Evolutionary conservation across 2,888 invertebrate species (phyloP), one percentile per base, ranked within the genome.

Genomic region (Epinotia brunnichana): DNA sequence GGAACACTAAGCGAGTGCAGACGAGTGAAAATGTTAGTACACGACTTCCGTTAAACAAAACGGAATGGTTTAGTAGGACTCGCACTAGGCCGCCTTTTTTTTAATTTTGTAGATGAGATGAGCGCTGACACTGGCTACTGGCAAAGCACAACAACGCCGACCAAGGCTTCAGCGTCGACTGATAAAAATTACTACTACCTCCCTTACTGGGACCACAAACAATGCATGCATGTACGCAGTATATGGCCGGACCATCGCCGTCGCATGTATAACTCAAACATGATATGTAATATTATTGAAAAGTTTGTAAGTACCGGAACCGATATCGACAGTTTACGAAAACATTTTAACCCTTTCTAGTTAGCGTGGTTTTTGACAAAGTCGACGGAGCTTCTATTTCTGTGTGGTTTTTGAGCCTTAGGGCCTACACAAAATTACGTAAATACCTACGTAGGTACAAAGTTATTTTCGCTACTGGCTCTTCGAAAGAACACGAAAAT

Each of bases 191-290:
- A 97, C 82, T 97, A 96, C 83, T 96, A 95, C 83, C 86, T 97
- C 64, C 97, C 97, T 0, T 96, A 96, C 82, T 96, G 96, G 96
- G 97, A 97, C 81, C 95, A 96, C 82, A 98, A 98, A 81, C 98
- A 97, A 0, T 97, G 97, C 84, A 95, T 98, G 94, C 97, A 97
- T 83, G 95, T 98, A 10, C 94, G 96, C 74, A 96, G 96, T 62
- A 94, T 95, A 44, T 96, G 97, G 95, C 97, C 97, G 0, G 98
- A 98, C 87, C 95, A 97, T 78, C 93, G 97, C 54, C 93, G 96
- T 2, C 94, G 98, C 77, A 96, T 98, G 96, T 98, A 97, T 89
- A 97, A 97, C 82, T 96, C 97, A 11, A 98, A 98, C 85, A 95
- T 97, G 77, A 95, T 98, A 59, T 94, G 95, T 13, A 96, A 95